Conservation (phyloP, 2,797 vertebrate genomes). For the Acanthopagrus latus region DNA sequence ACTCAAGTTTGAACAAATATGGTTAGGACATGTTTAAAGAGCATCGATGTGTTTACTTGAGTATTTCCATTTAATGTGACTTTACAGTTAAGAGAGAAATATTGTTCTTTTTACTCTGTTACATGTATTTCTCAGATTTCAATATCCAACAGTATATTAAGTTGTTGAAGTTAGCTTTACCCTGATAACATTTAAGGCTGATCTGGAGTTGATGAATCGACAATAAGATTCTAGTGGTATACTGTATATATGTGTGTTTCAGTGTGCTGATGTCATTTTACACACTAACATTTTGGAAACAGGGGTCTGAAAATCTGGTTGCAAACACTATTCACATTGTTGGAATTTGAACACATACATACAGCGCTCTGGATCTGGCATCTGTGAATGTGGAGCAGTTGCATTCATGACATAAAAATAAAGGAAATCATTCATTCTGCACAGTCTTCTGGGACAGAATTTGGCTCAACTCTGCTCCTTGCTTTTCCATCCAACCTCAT, state of each 20-base stretch:
- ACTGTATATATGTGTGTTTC: too few relatives aligned
- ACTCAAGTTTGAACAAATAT: neutral
- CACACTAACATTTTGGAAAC: neutral
- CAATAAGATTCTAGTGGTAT: neutral
- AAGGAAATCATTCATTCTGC: neutral
- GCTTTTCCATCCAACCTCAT: neutral
- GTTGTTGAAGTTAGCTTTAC: neutral
- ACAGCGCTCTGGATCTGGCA: neutral
- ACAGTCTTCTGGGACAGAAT: neutral
- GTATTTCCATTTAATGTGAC: neutral
- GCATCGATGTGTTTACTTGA: neutral
- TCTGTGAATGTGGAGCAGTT: neutral
- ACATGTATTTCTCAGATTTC: neutral
- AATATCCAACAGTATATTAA: neutral
- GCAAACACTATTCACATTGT: neutral
- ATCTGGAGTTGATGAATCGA: neutral
- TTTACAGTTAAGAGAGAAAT: neutral
- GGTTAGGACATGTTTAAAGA: neutral
- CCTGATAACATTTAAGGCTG: neutral
- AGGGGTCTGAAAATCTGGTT: neutral
- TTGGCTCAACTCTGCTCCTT: neutral
- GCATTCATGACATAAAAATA: neutral
- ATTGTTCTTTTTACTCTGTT: neutral
- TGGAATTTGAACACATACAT: neutral
- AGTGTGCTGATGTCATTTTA: too few relatives aligned